These are phyloP conservation scores for Crypturellus tataupa DNA, from an alignment of 2,797 vertebrate species.

Conservation along the genomic window DNA sequence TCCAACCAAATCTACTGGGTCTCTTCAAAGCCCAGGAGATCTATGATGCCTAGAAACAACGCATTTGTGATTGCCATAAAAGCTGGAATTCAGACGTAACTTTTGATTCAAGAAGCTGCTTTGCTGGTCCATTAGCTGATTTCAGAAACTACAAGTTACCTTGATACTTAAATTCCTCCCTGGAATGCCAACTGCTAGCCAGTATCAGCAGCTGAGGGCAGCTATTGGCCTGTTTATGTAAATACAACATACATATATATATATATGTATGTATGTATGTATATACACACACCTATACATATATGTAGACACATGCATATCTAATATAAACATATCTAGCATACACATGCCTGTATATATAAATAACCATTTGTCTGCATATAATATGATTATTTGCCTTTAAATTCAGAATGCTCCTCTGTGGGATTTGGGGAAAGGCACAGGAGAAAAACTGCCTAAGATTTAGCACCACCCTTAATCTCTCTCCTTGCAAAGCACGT, in stretches of 20 bases:
- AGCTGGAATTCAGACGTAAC: neutral
- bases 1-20: neutral
- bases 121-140: neutral
- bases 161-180: neutral
- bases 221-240: neutral
- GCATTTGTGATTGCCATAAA: neutral
- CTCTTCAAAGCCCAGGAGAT: neutral
- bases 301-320: too few species aligned
- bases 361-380: neutral
- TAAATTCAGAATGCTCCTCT: neutral
- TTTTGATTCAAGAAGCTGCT: neutral
- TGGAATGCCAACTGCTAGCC: neutral
- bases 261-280: too few species aligned
- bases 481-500: neutral
- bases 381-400: neutral
- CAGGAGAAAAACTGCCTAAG: neutral
- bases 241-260: neutral
- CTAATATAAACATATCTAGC: neutral
- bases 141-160: neutral
- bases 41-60: accelerated
- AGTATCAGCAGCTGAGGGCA: neutral
- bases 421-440: neutral
- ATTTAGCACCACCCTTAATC: neutral
- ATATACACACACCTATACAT: neutral
- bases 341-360: neutral